Evolutionary conservation across 2,113 vertebrate genomes (phyloP), one percentile per base, ranked within the genome.

Genomic region (Girardinichthys multiradiatus): DNA sequence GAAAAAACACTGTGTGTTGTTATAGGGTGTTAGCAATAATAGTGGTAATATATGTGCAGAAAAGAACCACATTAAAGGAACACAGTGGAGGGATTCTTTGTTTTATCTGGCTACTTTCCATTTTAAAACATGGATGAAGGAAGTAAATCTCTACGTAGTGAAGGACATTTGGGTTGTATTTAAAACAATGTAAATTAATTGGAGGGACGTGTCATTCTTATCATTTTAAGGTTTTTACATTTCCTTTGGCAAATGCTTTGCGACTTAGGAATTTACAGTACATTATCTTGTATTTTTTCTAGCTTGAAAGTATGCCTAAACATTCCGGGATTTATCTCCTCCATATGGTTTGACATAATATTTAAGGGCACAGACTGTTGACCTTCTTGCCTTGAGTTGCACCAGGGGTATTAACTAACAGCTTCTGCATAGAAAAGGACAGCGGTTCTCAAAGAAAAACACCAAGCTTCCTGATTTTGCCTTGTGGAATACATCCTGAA

Each of bases 381-480:
- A 83, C 61, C 27, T 63, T 64, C 24, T 13, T 76, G 76, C 57
- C 80, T 68, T 42, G 31, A 72, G 79, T 54, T 77, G 70, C 67
- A 86, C 62, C 60, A 54, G 58, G 62, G 81, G 70, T 24, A 54
- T 54, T 64, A 69, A 89, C 90, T 88, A 87, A 85, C 60, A 81
- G 82, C 79, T 83, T 14, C 60, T 79, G 77, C 81, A 86, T 86
- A 83, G 85, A 91, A 90, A 89, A 78, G 59, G 51, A 58, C 74
- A 19, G 42, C 72, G 79, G 58, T 82, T 70, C 45, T 76, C 60
- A 60, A 87, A 70, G 76, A 89, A 91, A 73, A 92, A 91, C 85
- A 88, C 65, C 33, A 14, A 48, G 60, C 89, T 92, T 93, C 85
- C 88, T 90, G 87, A 64, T 74, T 76, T 66, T 73, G 27, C 66